phyloP scores from a whole-genome alignment of 2,113 vertebrate genomes.

The Ia io region DNA sequence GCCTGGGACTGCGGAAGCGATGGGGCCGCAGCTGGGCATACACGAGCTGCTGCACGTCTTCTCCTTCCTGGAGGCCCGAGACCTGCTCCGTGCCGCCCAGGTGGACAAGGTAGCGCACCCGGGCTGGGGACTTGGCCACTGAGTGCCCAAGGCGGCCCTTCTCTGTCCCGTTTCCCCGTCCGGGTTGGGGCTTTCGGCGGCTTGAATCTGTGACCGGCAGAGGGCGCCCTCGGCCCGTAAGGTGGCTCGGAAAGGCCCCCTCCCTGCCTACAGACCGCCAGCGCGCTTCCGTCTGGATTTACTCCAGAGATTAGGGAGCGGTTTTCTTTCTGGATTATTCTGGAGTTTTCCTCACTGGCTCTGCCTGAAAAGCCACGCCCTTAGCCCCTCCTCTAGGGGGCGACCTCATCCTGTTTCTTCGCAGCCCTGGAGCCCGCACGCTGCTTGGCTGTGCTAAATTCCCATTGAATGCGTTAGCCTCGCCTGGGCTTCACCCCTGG shows the following conservation, averaged over 20 bases:
- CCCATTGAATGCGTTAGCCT: background rate
- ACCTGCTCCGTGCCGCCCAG: conserved; percentile 64
- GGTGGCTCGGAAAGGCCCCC: background rate
- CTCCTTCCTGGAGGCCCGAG: conserved; percentile 60
- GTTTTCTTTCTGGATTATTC: background rate
- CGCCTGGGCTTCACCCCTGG: background rate
- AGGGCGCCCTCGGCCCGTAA: background rate
- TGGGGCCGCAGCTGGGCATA: background rate
- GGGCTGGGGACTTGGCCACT: background rate
- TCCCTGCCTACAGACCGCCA: accelerated
- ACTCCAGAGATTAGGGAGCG: too few species aligned
- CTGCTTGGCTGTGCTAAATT: background rate
- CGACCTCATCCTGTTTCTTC: background rate
- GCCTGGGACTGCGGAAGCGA: background rate
- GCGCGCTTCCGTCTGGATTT: background rate
- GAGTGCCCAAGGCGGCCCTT: background rate
- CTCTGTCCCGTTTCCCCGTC: background rate
- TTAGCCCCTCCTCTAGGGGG: background rate
- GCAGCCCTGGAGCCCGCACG: too few species aligned
- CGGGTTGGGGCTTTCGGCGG: background rate
- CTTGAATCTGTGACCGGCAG: background rate
- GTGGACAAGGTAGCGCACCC: conserved; percentile 67
- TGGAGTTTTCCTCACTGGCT: background rate
- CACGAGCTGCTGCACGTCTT: conserved; percentile 65
- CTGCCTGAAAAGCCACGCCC: background rate